Evolutionary conservation across 30 jellyfish, hydroid and myxozoan genomes (phyloP).

Genomic region (Sanderia malayensis): DNA sequence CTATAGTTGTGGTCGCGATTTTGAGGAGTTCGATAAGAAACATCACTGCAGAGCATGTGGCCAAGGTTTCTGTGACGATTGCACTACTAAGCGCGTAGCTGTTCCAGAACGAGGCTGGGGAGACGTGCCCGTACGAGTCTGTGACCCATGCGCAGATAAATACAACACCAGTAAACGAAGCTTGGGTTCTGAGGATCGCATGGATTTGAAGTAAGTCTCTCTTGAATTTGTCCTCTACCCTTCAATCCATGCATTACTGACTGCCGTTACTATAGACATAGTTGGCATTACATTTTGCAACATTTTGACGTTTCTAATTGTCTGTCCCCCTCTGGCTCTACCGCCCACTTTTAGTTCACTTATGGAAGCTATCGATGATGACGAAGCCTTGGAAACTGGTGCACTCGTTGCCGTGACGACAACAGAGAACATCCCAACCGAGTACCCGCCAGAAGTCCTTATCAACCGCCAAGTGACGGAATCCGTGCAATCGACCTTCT

Average conservation of each 20-base stretch:
- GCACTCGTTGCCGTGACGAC: conserved; percentile 82
- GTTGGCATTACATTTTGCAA: too few relatives aligned
- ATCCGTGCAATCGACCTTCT: conserved; percentile 86
- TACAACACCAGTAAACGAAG: conserved; percentile 32
- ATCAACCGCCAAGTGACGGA: conserved; percentile 90
- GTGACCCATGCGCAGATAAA: conserved; percentile 72
- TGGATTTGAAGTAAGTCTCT: conserved; percentile 37
- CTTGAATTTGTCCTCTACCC: too few relatives aligned
- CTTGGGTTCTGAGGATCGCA: conserved; percentile 3
- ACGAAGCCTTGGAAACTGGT: conserved; percentile 93
- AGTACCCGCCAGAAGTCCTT: conserved; percentile 83
- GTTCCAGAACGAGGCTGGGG: conserved; percentile 99
- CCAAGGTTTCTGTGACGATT: conserved; percentile 87
- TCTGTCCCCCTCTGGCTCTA: too few relatives aligned
- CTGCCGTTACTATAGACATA: too few relatives aligned
- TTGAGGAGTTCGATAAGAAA: conserved; percentile 84
- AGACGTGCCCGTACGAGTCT: conserved; percentile 90
- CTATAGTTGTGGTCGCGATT: conserved; percentile 79
- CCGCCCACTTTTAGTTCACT: conserved; percentile 54
- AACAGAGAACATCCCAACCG: conserved; percentile 78
- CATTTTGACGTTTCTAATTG: too few relatives aligned
- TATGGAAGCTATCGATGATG: conserved; percentile 92
- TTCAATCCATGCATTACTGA: too few relatives aligned
- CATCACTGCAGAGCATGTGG: conserved; percentile 99
- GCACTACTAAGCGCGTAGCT: conserved; percentile 87